Evolutionary conservation across 2,888 invertebrate species (phyloP), one percentile per base, ranked within the genome.

Genomic region (Cerceris rybyensis): DNA sequence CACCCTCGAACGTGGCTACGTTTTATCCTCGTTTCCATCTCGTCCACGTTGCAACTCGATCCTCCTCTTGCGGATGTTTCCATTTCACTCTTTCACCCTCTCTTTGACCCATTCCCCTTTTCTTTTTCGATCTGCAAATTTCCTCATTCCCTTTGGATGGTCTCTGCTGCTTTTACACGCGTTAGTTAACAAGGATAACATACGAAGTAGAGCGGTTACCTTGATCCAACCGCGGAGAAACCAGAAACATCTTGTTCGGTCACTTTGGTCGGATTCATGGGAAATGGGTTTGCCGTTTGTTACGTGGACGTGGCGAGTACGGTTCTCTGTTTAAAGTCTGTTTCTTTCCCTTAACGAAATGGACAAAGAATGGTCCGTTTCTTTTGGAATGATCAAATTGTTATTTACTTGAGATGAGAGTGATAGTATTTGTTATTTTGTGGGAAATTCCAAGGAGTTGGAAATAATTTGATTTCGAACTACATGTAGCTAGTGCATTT

Each of bases 21-120:
- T 73, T 85, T 83, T 74, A 82, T 84, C 76, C 82, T 64, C 70
- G 76, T 75, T 80, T 76, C 78, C 66, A 73, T 77, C 81, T 80
- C 80, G 76, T 72, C 66, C 76, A 60, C 70, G 72, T 63, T 55
- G 42, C 28, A 50, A 28, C 41, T 46, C 57, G 66, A 70, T 65
- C 64, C 80, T 66, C 75, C 16, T 16, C 28, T 49, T n/a, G 11
- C 2, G 14, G 7, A 16, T n/a, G n/a, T 42, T 41, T 39, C 52
- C 52, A 13, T 41, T 65, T 43, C 17, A 9, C 57, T 54, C 63
- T 16, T 61, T 46, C 9, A 43, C 17, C 14, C 28, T 9, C n/a
- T 41, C 16, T 50, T 63, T 39, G 70, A 52, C 49, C 59, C 57
- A 7, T 13, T 65, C n/a, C 64, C 46, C 49, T 55, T 57, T 42